Percentiles rank a stretch among this genome's conserved stretches.
Evolutionary conservation across 2,797 vertebrate species (phyloP).

Genomic region (Arctocebus calabarensis): DNA sequence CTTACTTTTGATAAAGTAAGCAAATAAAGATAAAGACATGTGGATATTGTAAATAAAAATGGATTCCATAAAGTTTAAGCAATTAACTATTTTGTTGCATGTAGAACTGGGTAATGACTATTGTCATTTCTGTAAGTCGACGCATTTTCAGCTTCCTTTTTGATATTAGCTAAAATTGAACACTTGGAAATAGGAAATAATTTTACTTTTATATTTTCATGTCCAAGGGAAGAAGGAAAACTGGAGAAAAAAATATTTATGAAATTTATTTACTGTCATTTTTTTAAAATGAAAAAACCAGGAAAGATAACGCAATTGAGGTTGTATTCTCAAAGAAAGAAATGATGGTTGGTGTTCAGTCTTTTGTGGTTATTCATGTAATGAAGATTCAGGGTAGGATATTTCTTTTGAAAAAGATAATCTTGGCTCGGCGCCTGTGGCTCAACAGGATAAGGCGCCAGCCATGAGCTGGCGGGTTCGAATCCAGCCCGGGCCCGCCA

Average conservation of each 20-base stretch:
- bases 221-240: slow-evolving; percentile 27
- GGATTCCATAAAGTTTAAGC: neutral
- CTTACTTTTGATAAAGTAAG: too few relatives aligned
- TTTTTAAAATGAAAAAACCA: neutral
- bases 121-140: neutral
- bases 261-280: neutral
- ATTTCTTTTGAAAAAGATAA: slow-evolving; percentile 52
- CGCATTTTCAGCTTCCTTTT: slow-evolving; percentile 5
- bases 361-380: neutral
- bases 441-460: too few relatives aligned
- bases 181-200: neutral
- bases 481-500: too few relatives aligned
- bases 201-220: slow-evolving; percentile 25
- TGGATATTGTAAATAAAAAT: slow-evolving; percentile 55
- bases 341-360: neutral
- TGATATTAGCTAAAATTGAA: slow-evolving; percentile 43
- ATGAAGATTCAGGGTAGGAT: slow-evolving; percentile 12
- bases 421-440: too few relatives aligned
- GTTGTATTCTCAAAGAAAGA: slow-evolving; percentile 3
- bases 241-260: neutral
- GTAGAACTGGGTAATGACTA: neutral
- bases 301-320: neutral
- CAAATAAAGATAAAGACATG: too few relatives aligned
- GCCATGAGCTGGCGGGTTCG: too few relatives aligned
- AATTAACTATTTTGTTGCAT: slow-evolving; percentile 41